Conservation (phyloP, 2,113 vertebrate species). For the Psittacara wagleri region DNA sequence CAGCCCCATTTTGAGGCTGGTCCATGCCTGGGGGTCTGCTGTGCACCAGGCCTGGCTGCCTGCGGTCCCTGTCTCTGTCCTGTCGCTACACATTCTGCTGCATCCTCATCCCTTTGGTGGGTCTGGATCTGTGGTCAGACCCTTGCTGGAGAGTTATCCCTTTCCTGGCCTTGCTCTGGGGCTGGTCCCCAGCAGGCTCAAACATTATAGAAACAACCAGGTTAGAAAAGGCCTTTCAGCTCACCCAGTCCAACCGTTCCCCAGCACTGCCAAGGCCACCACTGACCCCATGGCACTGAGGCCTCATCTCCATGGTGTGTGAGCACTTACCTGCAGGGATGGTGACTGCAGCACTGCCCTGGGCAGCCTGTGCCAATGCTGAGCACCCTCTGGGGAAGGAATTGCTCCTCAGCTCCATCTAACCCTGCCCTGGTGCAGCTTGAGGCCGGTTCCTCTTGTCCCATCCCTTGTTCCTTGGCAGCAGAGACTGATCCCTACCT, state of each 20-base stretch:
- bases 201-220: not conserved
- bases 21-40: not conserved
- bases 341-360: no score
- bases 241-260: accelerated
- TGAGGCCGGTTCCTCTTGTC: not conserved
- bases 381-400: not conserved
- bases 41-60: not conserved
- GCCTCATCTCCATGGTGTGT: accelerated
- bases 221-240: not conserved
- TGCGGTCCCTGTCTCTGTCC: not conserved
- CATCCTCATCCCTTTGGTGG: not conserved
- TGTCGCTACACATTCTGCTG: not conserved
- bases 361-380: not conserved
- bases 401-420: not conserved
- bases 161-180: not conserved
- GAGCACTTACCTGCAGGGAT: no score
- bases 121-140: not conserved
- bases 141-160: not conserved
- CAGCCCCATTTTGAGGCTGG: not conserved
- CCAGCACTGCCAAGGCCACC: not conserved
- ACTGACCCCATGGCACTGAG: not conserved
- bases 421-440: not conserved
- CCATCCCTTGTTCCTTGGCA: not conserved
- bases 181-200: not conserved
- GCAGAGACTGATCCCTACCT: not conserved